phyloP scores from a whole-genome alignment of 2,113 vertebrate species.

The Ictalurus punctatus region DNA sequence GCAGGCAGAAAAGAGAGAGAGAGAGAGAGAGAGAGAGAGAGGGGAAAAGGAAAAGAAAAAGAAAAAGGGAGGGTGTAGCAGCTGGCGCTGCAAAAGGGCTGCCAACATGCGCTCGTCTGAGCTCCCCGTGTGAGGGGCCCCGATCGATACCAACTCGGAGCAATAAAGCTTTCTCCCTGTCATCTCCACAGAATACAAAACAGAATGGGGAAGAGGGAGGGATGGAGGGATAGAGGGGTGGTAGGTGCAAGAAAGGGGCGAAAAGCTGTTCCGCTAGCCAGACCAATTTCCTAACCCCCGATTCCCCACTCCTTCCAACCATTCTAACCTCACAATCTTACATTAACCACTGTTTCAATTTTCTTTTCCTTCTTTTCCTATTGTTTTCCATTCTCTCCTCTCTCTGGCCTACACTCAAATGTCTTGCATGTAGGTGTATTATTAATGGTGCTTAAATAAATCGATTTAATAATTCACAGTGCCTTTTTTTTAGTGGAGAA shows the following conservation, averaged over 20 bases:
- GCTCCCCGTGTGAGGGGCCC: conserved; percentile 74
- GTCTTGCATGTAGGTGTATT: conserved; percentile 59
- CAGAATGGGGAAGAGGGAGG: conserved; percentile 58
- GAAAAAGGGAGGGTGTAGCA: conserved; percentile 45
- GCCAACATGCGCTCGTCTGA: conserved; percentile 65
- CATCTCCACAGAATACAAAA: conserved; percentile 68
- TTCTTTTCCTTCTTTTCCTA: conserved; percentile 22
- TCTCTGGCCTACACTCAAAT: conserved; percentile 1
- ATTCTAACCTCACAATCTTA: conserved; percentile 47
- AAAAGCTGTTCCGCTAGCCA: conserved; percentile 77
- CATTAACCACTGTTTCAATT: conserved; percentile 49
- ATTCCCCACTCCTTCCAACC: conserved; percentile 39
- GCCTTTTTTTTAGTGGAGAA: conserved; percentile 57
- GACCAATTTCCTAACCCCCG: conserved; percentile 77
- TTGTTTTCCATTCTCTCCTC: conserved; percentile 28
- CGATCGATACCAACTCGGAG: conserved; percentile 84
- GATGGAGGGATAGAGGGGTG: conserved; percentile 43
- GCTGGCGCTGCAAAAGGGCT: conserved; percentile 71
- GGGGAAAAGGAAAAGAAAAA: conserved; percentile 29
- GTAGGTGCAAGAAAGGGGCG: conserved; percentile 62
- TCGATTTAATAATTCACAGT: conserved; percentile 70
- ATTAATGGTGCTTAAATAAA: conserved; percentile 72
- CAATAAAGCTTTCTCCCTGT: conserved; percentile 81
- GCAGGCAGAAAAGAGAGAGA: conserved; percentile 34
- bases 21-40: conserved; percentile 20